Evolutionary conservation across 1,140 invertebrate genomes (phyloP).

Genomic region (Hylaeus anthracinus): DNA sequence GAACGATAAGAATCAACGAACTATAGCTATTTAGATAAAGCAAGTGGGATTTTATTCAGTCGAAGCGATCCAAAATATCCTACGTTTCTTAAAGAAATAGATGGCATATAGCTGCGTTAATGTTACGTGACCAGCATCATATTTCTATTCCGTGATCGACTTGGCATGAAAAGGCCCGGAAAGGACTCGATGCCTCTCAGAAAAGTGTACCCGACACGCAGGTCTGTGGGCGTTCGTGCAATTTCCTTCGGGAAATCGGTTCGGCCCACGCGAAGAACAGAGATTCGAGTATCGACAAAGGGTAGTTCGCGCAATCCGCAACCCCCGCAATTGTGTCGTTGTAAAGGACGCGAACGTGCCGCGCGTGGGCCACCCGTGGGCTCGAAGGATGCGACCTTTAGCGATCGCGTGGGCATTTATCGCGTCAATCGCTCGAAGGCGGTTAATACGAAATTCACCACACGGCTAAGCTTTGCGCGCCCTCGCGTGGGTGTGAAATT

Average conservation of each 20-base stretch:
- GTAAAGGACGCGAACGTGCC: background rate
- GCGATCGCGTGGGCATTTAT: conserved; percentile 44
- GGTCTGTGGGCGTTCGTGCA: conserved; percentile 10
- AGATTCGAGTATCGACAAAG: background rate
- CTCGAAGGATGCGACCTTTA: conserved; percentile 33
- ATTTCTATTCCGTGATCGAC: no score
- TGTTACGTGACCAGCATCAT: no score
- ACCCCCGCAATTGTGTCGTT: background rate
- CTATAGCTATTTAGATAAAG: no score
- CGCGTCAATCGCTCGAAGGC: background rate
- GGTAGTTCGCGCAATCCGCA: background rate
- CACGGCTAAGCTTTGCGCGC: background rate
- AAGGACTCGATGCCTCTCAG: no score
- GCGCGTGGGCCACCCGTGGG: conserved; percentile 41
- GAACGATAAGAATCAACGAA: no score
- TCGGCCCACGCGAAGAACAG: conserved; percentile 28
- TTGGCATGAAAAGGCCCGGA: no score
- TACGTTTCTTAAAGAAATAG: no score
- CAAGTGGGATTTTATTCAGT: no score
- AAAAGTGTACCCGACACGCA: no score
- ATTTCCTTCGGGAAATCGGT: conserved; percentile 40
- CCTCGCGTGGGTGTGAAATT: conserved; percentile 7
- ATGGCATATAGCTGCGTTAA: no score
- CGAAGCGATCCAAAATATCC: no score
- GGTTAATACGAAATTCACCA: conserved; percentile 1